Conservation (phyloP, 2,888 invertebrate species). For the Pseudoips prasinana region DNA sequence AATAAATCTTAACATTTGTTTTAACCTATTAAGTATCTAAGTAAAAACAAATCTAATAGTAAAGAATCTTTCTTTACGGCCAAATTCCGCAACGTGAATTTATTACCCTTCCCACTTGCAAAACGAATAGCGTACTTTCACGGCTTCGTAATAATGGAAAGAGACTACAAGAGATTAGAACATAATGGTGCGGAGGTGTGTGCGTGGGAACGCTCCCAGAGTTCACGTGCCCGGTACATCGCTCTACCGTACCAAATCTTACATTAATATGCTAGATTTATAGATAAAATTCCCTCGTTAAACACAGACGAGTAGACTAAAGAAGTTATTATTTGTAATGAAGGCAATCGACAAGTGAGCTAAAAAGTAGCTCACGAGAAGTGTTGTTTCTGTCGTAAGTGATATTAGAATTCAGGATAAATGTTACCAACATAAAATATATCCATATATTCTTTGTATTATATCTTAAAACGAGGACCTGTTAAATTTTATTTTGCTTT, state of each 20-base stretch:
- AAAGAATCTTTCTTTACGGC: slow-evolving; percentile 11
- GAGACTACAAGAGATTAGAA: slow-evolving; percentile 78
- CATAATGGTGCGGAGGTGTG: slow-evolving; percentile 80
- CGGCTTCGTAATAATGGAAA: slow-evolving; percentile 76
- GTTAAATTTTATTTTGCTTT: too few relatives aligned
- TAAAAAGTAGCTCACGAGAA: background rate
- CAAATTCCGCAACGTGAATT: slow-evolving; percentile 47
- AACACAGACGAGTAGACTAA: slow-evolving; percentile 36
- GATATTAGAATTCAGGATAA: too few relatives aligned
- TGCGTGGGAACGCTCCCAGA: slow-evolving; percentile 81
- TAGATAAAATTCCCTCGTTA: slow-evolving; percentile 50
- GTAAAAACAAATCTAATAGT: too few relatives aligned
- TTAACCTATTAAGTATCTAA: too few relatives aligned
- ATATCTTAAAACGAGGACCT: too few relatives aligned
- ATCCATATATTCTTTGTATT: too few relatives aligned
- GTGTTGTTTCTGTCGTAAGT: too few relatives aligned
- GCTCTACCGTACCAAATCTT: slow-evolving; percentile 70
- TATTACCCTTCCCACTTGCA: slow-evolving; percentile 59
- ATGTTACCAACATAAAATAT: too few relatives aligned
- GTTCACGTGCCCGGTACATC: slow-evolving; percentile 73
- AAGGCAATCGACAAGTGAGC: slow-evolving; percentile 25
- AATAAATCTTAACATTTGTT: too few relatives aligned
- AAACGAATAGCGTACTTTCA: slow-evolving; percentile 73
- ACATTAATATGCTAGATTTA: slow-evolving; percentile 75
- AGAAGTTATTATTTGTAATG: slow-evolving; percentile 47